phyloP scores from a whole-genome alignment of 92 coral and sea anemone genomes.

The Phenganax subtilis region DNA sequence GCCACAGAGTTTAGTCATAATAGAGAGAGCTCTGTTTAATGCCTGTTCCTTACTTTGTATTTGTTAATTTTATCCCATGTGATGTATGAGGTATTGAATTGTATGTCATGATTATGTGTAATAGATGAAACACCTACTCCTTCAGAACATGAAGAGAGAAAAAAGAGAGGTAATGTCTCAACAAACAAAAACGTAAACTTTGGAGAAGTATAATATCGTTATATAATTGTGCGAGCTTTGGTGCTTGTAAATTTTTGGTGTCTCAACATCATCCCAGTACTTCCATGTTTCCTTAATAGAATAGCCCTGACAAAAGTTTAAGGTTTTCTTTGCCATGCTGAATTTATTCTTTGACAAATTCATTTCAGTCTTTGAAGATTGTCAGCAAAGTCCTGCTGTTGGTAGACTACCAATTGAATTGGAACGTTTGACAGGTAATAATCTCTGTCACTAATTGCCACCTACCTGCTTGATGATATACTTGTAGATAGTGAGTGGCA shows the following conservation, averaged over 20 bases:
- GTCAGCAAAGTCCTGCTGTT: conserved; percentile 18
- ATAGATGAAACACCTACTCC: conserved; percentile 52
- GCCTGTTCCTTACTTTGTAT: background rate
- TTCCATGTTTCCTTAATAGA: too few species aligned
- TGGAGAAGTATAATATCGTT: too few species aligned
- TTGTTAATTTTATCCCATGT: background rate
- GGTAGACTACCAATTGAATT: conserved; percentile 3
- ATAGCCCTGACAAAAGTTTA: background rate
- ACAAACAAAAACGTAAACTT: background rate
- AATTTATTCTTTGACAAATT: background rate
- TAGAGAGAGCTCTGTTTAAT: background rate
- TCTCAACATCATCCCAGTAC: too few species aligned
- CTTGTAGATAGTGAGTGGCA: background rate
- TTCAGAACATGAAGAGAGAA: conserved; percentile 24
- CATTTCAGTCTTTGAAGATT: conserved; percentile 10
- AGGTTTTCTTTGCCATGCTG: background rate
- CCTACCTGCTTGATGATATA: too few species aligned
- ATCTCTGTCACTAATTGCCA: background rate
- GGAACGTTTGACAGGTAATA: conserved; percentile 27
- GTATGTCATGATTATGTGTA: background rate
- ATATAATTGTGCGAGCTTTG: too few species aligned
- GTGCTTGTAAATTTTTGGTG: too few species aligned
- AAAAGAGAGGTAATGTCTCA: conserved; percentile 16
- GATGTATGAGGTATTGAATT: background rate
- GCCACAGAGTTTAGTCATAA: background rate